phyloP scores from a whole-genome alignment of 2,113 vertebrate species.

The Silurus glanis region DNA sequence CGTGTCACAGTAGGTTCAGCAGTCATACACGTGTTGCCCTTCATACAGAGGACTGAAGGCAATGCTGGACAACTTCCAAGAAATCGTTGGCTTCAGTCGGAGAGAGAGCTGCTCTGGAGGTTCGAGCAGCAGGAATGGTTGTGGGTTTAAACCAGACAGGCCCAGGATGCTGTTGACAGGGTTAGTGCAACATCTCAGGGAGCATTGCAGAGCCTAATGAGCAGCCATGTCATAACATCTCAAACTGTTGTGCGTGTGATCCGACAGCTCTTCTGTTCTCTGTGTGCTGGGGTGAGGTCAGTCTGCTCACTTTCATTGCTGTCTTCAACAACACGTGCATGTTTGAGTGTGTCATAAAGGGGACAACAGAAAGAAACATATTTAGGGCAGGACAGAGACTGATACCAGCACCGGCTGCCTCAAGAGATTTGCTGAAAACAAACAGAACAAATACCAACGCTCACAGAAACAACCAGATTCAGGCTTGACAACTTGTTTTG shows the following conservation, averaged over 20 bases:
- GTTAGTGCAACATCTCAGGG: conserved; percentile 62
- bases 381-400: conserved; percentile 16
- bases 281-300: conserved; percentile 50
- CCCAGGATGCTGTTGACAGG: conserved; percentile 64
- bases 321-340: conserved; percentile 20
- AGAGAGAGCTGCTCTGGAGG: conserved; percentile 27
- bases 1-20: not conserved
- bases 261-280: conserved; percentile 62
- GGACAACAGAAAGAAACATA: not conserved
- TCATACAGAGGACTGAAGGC: too few relatives aligned
- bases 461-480: not conserved
- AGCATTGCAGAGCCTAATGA: conserved; percentile 72
- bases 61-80: not conserved
- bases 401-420: conserved; percentile 28
- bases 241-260: conserved; percentile 63
- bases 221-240: conserved; percentile 74
- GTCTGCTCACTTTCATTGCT: conserved; percentile 33
- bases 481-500: not conserved
- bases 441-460: not conserved
- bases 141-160: conserved; percentile 59
- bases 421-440: conserved; percentile 21
- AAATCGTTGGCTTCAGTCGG: conserved; percentile 32
- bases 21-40: not conserved
- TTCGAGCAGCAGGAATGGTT: conserved; percentile 28
- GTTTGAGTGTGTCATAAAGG: not conserved